These are phyloP conservation scores for Linepithema humile DNA, from an alignment of 1,140 invertebrate genomes.

Conservation along the genomic window DNA sequence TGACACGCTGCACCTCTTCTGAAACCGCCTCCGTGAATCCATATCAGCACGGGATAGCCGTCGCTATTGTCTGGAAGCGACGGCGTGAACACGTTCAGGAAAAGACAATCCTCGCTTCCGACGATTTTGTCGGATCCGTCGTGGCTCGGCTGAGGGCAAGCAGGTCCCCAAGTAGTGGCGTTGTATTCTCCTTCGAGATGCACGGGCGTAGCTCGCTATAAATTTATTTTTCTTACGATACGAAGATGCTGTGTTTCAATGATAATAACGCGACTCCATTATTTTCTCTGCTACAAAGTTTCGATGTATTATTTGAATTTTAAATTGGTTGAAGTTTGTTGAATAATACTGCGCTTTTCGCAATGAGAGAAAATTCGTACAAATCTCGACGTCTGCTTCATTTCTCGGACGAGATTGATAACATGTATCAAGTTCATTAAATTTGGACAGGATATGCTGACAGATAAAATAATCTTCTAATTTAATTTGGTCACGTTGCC, in stretches of 20 bases:
- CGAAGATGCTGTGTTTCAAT: neutral
- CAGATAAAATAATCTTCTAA: conserved; percentile 11
- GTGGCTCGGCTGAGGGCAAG: conserved; percentile 85
- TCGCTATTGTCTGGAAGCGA: conserved; percentile 84
- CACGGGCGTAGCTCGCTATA: conserved; percentile 83
- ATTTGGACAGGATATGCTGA: conserved; percentile 5
- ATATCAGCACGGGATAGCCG: conserved; percentile 86
- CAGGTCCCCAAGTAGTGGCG: conserved; percentile 84
- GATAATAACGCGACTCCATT: neutral
- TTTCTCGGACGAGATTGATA: neutral
- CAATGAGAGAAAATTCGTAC: too few species aligned
- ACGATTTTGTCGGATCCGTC: conserved; percentile 77
- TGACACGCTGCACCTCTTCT: conserved; percentile 87
- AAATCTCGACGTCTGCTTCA: neutral
- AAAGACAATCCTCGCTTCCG: conserved; percentile 91
- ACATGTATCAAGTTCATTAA: conserved; percentile 5
- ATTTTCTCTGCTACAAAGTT: neutral
- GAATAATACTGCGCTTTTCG: neutral
- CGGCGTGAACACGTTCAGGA: conserved; percentile 92
- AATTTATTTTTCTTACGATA: conserved; percentile 25
- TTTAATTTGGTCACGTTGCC: neutral
- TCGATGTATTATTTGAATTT: neutral
- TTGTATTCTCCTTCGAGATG: conserved; percentile 85
- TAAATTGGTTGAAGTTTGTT: neutral
- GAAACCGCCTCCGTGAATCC: conserved; percentile 88